Conservation (phyloP, 2,797 vertebrate species). For the Galagoides demidoff region DNA sequence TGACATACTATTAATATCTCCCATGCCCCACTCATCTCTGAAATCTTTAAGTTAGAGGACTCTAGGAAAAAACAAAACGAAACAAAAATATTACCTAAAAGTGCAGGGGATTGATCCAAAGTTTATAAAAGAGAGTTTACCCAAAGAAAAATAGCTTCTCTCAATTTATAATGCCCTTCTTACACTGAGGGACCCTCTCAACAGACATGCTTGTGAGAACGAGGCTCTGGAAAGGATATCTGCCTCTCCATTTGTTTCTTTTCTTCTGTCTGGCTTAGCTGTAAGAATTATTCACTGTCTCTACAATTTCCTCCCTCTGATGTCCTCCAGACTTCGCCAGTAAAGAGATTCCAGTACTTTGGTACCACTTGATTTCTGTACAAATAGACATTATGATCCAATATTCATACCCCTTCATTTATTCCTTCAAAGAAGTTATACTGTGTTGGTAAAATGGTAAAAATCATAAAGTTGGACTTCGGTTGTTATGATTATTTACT, state of each 20-base stretch:
- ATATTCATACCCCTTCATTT: neutral
- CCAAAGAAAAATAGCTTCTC: neutral
- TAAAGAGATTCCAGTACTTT: neutral
- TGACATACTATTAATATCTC: conserved; percentile 3
- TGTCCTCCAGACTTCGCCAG: neutral
- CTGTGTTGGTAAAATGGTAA: neutral
- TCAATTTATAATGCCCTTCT: neutral
- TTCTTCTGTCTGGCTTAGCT: neutral
- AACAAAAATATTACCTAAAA: neutral
- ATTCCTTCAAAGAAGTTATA: neutral
- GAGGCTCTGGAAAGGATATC: neutral
- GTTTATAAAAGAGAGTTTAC: neutral
- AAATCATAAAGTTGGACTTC: neutral
- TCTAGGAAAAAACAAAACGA: neutral
- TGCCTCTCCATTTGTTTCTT: neutral
- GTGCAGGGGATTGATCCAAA: neutral
- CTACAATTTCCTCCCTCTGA: neutral
- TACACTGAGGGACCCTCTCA: neutral
- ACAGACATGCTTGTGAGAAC: neutral
- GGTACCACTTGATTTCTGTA: neutral
- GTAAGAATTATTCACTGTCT: neutral
- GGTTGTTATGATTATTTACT: neutral
- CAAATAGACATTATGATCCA: neutral
- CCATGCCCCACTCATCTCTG: neutral
- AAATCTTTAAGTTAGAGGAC: conserved; percentile 9